Conservation (phyloP, 2,113 vertebrate species). For the Calidris pugnax region DNA sequence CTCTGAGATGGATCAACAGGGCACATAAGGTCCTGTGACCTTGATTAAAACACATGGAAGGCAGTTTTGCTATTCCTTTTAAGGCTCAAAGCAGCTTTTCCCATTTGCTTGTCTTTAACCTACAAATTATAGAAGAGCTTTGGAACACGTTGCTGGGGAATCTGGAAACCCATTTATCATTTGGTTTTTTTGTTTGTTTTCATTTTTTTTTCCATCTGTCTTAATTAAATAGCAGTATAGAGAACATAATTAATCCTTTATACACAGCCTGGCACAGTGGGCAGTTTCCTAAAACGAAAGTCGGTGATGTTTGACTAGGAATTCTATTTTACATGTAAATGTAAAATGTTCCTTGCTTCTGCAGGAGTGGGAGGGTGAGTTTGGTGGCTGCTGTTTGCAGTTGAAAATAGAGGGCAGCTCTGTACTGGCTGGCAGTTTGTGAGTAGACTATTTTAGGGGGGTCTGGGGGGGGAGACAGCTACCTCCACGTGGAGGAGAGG, state of each 20-base stretch:
- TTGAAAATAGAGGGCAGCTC: not conserved
- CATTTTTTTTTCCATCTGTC: not conserved
- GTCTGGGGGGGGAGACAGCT: accelerated
- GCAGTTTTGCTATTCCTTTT: not conserved
- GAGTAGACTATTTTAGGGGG: not conserved
- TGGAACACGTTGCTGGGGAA: not conserved
- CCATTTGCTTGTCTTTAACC: not conserved
- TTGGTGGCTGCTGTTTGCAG: not conserved
- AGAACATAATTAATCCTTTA: not conserved
- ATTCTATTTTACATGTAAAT: not conserved
- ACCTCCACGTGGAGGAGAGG: not conserved
- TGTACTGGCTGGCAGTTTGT: not conserved
- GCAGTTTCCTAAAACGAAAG: not conserved
- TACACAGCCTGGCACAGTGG: not conserved
- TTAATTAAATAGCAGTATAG: not conserved
- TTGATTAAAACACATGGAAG: not conserved
- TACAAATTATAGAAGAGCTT: not conserved
- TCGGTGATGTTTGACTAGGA: not conserved
- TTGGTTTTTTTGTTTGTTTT: not conserved
- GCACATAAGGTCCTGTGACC: not conserved
- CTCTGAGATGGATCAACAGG: not conserved
- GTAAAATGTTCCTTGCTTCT: not conserved
- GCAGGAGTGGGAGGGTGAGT: not conserved
- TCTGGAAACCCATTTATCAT: not conserved
- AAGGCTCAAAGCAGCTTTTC: not conserved